phyloP scores from a whole-genome alignment of 2,797 vertebrate species.

The Platalea minor region DNA sequence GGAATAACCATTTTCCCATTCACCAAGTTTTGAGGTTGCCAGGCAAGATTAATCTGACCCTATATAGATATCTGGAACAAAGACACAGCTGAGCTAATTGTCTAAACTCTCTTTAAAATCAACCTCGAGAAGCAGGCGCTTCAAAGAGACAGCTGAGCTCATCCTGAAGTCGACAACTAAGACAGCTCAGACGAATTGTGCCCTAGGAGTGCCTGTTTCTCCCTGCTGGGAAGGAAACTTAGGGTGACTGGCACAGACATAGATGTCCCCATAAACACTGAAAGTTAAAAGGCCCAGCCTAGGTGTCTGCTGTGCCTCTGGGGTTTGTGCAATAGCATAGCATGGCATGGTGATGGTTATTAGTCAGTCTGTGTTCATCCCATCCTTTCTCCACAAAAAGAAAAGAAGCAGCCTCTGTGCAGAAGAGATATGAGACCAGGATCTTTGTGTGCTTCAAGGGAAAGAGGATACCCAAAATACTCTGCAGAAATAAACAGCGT shows the following conservation, averaged over 20 bases:
- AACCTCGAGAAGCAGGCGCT: not conserved
- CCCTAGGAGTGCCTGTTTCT: not conserved
- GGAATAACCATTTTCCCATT: conserved; percentile 48
- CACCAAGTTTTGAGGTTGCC: conserved; percentile 56
- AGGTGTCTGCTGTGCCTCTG: not conserved
- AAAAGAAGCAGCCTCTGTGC: not conserved
- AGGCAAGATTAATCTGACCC: not conserved
- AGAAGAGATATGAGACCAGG: not conserved
- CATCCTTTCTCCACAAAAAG: not conserved
- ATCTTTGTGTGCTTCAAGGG: conserved; percentile 18
- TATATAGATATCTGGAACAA: not conserved
- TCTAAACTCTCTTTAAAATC: conserved; percentile 23
- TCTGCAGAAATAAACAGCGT: conserved; percentile 55
- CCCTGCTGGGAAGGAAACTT: not conserved
- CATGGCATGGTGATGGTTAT: conserved; percentile 1
- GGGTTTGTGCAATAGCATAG: conserved; percentile 34
- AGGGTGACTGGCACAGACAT: not conserved
- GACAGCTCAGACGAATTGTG: not conserved
- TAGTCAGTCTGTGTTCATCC: not conserved
- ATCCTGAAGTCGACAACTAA: not conserved
- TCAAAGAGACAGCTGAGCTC: conserved; percentile 26
- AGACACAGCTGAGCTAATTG: conserved; percentile 27
- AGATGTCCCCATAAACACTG: not conserved
- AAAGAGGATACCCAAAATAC: conserved; percentile 48
- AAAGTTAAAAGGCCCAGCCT: not conserved